These are phyloP conservation scores for Amphiprion clarkii DNA, from an alignment of 2,797 vertebrate genomes.

Conservation along the genomic window DNA sequence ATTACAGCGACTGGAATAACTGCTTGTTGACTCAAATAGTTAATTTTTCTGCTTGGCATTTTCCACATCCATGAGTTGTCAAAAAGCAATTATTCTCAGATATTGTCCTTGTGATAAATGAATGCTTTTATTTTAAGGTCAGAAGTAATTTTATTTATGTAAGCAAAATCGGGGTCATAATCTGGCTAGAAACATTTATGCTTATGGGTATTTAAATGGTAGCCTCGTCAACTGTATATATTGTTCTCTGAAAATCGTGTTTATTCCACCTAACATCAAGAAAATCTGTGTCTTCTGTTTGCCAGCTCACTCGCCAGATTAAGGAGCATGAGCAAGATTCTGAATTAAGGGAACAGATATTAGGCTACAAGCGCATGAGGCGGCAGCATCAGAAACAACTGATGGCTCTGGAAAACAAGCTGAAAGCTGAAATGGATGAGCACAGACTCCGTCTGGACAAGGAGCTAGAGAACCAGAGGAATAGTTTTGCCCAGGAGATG, in stretches of 20 bases:
- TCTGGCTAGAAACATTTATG: not conserved
- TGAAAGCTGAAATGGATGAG: slow-evolving; percentile 98
- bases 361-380: slow-evolving; percentile 99
- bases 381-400: slow-evolving; percentile 98
- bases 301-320: slow-evolving; percentile 97
- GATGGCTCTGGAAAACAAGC: slow-evolving; percentile 98
- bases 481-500: slow-evolving; percentile 96
- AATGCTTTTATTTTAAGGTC: slow-evolving; percentile 14
- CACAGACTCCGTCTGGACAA: slow-evolving; percentile 98
- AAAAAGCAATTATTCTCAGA: slow-evolving; percentile 1
- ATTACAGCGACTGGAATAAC: slow-evolving; percentile 5
- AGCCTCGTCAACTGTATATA: not conserved
- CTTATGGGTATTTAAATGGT: not conserved
- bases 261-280: not conserved
- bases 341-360: slow-evolving; percentile 97
- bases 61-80: slow-evolving; percentile 8
- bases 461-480: slow-evolving; percentile 98
- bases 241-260: not conserved
- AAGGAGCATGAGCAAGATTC: slow-evolving; percentile 99
- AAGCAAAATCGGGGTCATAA: not conserved
- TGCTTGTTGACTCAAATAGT: not conserved
- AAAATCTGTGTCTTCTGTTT: slow-evolving; percentile 27
- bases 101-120: not conserved
- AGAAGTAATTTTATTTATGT: not conserved
- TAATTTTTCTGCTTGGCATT: slow-evolving; percentile 4